phyloP scores from a whole-genome alignment of 2,797 vertebrate species.

The Muscicapa striata region DNA sequence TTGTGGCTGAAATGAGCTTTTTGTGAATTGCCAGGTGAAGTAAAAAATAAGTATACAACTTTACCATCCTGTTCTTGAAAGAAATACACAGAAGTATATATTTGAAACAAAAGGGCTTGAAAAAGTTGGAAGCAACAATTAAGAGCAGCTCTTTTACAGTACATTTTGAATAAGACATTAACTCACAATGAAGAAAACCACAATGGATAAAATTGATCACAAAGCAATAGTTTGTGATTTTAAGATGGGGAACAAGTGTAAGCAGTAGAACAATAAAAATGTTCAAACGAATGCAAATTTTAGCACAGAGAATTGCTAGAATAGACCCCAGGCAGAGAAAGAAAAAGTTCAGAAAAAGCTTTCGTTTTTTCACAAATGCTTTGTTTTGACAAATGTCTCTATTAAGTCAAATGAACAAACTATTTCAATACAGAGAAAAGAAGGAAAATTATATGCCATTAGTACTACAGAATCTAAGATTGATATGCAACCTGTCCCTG shows the following conservation, averaged over 20 bases:
- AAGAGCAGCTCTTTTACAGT: background rate
- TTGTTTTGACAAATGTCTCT: constrained; percentile 3
- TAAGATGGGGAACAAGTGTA: background rate
- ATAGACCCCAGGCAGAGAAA: background rate
- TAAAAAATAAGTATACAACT: background rate
- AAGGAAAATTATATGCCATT: background rate
- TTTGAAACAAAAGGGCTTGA: background rate
- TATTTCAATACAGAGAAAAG: background rate
- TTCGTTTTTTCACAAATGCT: background rate
- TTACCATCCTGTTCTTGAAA: background rate
- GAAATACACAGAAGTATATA: background rate
- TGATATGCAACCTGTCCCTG: background rate
- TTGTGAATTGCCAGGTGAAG: background rate
- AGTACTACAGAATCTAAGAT: background rate
- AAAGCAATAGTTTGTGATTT: background rate
- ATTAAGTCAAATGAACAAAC: constrained; percentile 20
- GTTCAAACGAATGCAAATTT: constrained; percentile 25
- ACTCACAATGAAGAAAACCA: background rate
- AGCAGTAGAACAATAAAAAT: constrained; percentile 15
- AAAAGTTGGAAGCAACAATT: background rate
- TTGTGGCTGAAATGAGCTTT: background rate
- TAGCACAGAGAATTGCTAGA: background rate
- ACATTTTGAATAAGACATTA: background rate
- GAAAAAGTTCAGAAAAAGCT: background rate
- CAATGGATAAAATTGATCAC: background rate